Evolutionary conservation across 1,140 invertebrate genomes (phyloP), one percentile per base, ranked within the genome.

Genomic region (Hermetia illucens): DNA sequence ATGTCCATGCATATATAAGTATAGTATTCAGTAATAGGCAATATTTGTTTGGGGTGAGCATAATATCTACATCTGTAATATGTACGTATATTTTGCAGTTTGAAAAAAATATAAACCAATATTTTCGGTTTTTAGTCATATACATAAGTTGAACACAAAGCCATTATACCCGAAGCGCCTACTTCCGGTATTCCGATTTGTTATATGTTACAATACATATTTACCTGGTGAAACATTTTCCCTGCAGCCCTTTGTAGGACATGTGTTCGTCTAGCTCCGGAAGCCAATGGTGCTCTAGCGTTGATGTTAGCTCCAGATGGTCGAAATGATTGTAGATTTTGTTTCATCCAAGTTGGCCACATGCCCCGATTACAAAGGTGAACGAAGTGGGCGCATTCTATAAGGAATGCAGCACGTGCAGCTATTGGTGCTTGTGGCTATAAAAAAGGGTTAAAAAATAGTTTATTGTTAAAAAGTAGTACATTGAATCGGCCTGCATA

Each of bases 341-440:
- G n/a, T n/a, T n/a, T n/a, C n/a, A n/a, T n/a, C n/a, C n/a, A n/a
- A 48, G 21, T 17, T 29, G 13, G 45, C 45, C 19, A 58, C 44
- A 52, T 84, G 1, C 93, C 92, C 63, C 89, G 87, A 55, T 98
- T 98, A 58, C 95, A 99, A 39, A 83, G 79, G 57, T 98, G 91
- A 0, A 99, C 92, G 52, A 97, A 86, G 61, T 95, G 81, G 4
- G 90, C 82, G 61, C 93, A 97, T 63, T 99, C 95, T 22, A 99
- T 62, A 20, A 97, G 59, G 22, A 98, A 71, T 2, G 85, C 77
- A 12, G 95, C 94, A 53, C 92, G 65, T 0, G 88, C 73, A 1
- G 95, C 79, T 1, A 98, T 79, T 3, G 94, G 90, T 17, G 94
- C 88, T 63, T 94, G 73, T 1, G 85, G 91, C 89, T 96, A 60